These are phyloP conservation scores for Strigops habroptila DNA, from an alignment of 2,113 vertebrate genomes.

Conservation along the genomic window DNA sequence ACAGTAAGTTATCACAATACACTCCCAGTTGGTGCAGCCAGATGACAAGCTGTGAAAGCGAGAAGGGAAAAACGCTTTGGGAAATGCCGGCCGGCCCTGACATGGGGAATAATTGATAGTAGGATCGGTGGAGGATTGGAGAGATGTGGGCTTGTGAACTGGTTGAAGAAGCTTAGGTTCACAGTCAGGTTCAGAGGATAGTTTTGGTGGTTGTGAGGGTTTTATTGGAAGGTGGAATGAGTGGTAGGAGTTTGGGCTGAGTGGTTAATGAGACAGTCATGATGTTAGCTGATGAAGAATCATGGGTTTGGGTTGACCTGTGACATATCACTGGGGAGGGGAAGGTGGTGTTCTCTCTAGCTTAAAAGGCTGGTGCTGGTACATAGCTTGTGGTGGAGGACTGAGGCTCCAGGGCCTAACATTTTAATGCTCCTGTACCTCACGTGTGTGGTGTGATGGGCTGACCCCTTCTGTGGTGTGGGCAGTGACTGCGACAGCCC, in stretches of 20 bases:
- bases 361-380: not conserved
- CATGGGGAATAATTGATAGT: not conserved
- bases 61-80: not conserved
- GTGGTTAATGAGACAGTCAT: not conserved
- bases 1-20: not conserved
- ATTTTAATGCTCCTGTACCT: no score
- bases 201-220: not conserved
- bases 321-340: not conserved
- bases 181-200: not conserved
- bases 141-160: not conserved
- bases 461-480: not conserved
- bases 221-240: not conserved
- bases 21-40: not conserved
- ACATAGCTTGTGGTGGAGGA: not conserved
- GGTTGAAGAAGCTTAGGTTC: not conserved
- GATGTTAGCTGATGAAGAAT: not conserved
- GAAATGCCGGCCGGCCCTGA: not conserved
- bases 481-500: fast-evolving
- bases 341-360: not conserved
- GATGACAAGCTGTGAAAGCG: not conserved
- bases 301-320: not conserved
- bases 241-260: not conserved
- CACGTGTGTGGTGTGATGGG: not conserved
- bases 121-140: not conserved
- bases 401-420: not conserved